These are phyloP conservation scores for Stegophylla sp. DNA, from an alignment of 2,888 invertebrate species.

Conservation along the genomic window DNA sequence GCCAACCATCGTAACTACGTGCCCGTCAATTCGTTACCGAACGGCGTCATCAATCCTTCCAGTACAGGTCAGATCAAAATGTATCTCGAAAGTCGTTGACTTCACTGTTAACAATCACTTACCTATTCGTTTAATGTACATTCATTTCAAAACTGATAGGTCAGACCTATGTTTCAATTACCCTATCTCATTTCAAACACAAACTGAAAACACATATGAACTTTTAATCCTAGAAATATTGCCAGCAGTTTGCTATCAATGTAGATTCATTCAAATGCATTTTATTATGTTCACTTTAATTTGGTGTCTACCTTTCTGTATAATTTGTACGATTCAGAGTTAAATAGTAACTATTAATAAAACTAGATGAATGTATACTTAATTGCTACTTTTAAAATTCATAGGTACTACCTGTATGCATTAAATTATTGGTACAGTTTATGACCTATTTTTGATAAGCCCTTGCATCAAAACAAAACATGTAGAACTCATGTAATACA, in stretches of 20 bases:
- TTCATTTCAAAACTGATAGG: not conserved
- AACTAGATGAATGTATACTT: not conserved
- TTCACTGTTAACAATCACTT: not conserved
- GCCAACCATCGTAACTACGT: constrained; percentile 49
- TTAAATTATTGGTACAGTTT: not conserved
- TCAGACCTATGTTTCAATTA: not conserved
- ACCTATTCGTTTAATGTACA: not conserved
- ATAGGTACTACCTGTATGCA: not conserved
- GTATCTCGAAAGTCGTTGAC: not conserved
- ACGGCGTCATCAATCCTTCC: constrained; percentile 46
- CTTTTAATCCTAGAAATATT: no score
- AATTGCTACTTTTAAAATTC: not conserved
- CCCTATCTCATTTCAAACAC: not conserved
- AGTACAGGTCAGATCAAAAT: constrained; percentile 42
- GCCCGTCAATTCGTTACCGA: constrained; percentile 42
- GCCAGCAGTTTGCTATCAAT: not conserved
- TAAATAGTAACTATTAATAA: not conserved
- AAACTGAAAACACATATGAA: not conserved
- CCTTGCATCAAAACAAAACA: not conserved
- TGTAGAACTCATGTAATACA: not conserved
- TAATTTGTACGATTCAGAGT: not conserved
- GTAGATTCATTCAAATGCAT: not conserved
- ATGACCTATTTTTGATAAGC: constrained; percentile 43
- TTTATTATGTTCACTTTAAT: not conserved
- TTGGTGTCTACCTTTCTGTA: no score